Base-by-base conservation (phyloP, 2,888 invertebrate genomes). In the Drosophila melanocephala region DNA sequence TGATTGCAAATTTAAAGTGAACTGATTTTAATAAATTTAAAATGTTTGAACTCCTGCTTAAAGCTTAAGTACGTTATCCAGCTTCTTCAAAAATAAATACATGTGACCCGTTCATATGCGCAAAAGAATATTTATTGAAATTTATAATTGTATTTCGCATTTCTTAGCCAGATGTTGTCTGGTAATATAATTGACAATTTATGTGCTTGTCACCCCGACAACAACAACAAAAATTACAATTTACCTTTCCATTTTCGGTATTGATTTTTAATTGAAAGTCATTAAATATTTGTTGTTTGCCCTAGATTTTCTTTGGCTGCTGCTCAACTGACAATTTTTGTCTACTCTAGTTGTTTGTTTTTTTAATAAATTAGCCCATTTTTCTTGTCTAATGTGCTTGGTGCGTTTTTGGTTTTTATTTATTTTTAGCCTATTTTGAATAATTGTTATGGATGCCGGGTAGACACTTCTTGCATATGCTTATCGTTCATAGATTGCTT, bases 401-500 rank as follows among this genome's bases (percentile, higher is more conserved):
- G 33, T 33, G 30, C 19, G n/a, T 58, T 42, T 56, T 28, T 53
- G 57, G 69, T 28, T 26, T 30, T n/a, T 55, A 7, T 30, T 42
- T 60, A 28, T 42, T 59, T 57, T 51, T 39, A 19, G 12, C 55
- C 60, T 44, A 75, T 75, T 87, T 89, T 85, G 79, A 89, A 73
- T 89, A 83, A 84, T 84, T 89, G 75, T 81, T 84, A 77, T 84
- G 61, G 64, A 44, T 56, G 66, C 19, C n/a, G 52, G 60, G 67
- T 26, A 57, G 67, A 63, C 56, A 69, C 58, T 69, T 42, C 66
- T 66, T 73, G 55, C 72, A 77, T 84, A 75, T 72, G 77, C 87
- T 89, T 84, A 86, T 87, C 87, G 82, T 69, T 74, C 75, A 83
- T 84, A 73, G 70, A 86, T 86, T 81, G 72, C 79, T 39, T 69